Conservation (phyloP, 2,113 vertebrate genomes). For the Hystrix cristata region DNA sequence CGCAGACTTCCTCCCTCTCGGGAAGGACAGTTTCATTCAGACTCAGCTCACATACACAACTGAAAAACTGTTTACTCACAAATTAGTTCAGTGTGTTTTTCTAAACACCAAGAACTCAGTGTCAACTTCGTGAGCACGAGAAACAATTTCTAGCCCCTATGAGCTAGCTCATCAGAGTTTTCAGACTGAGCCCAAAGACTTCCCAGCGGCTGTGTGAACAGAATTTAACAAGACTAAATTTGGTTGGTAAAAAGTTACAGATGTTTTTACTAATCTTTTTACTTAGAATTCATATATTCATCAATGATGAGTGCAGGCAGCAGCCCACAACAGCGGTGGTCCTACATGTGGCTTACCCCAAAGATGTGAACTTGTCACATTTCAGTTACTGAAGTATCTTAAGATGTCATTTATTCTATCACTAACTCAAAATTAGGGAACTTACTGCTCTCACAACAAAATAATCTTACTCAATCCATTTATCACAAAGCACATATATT, state of each 20-base stretch:
- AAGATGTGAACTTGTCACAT: too few relatives aligned
- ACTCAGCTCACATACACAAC: fast-evolving
- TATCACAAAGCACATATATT: not conserved
- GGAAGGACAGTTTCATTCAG: not conserved
- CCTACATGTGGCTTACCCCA: not conserved
- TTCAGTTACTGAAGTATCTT: not conserved
- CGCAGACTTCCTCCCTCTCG: not conserved
- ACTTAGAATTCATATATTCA: not conserved
- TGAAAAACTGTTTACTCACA: not conserved
- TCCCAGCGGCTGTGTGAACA: not conserved
- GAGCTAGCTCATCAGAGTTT: not conserved
- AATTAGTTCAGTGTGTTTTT: not conserved
- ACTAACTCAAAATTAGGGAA: not conserved
- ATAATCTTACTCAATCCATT: not conserved
- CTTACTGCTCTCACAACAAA: not conserved
- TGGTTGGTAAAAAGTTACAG: not conserved
- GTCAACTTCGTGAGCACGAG: not conserved
- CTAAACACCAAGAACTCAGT: not conserved
- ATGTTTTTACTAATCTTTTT: not conserved
- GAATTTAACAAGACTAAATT: not conserved
- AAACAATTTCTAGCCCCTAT: not conserved
- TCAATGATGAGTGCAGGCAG: not conserved
- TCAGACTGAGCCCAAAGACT: not conserved
- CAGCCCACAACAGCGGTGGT: not conserved
- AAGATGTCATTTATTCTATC: not conserved